Percentiles rank a stretch among this genome's conserved stretches.
Evolutionary conservation across 2,113 vertebrate genomes (phyloP).

Genomic region (Microcebus ravelobensis): DNA sequence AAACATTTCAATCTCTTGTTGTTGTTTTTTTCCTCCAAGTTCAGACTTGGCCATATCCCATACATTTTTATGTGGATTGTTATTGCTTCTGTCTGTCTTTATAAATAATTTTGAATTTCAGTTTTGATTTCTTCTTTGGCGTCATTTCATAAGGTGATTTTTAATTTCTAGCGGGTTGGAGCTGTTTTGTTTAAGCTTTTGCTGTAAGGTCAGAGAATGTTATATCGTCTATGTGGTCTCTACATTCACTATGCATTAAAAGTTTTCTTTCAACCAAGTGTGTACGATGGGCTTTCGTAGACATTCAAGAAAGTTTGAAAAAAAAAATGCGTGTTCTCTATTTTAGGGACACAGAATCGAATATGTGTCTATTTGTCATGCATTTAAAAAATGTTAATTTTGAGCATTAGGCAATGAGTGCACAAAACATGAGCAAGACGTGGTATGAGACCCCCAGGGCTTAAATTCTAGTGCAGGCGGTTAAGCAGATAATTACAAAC

Average conservation of each 20-base stretch:
- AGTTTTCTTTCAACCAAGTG: background rate
- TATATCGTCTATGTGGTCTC: background rate
- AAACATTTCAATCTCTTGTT: constrained; percentile 46
- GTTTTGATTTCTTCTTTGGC: background rate
- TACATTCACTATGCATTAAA: background rate
- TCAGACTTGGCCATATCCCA: background rate
- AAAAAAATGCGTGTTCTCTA: background rate
- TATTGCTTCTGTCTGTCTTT: background rate
- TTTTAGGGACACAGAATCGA: background rate
- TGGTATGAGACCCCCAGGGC: background rate
- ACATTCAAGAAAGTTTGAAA: background rate
- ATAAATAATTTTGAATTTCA: background rate
- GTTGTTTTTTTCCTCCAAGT: background rate
- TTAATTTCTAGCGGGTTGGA: background rate
- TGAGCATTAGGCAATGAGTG: no score
- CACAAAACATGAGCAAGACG: background rate
- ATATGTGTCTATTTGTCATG: background rate
- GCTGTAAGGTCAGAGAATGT: background rate
- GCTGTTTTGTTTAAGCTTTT: background rate
- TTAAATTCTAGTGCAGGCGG: background rate
- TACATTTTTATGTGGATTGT: background rate
- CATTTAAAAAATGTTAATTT: background rate
- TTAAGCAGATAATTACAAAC: background rate
- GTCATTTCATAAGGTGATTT: background rate
- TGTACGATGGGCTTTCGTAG: background rate